Percentiles rank a stretch among this genome's conserved stretches.
phyloP scores from a whole-genome alignment of 2,113 vertebrate species.

The Pygathrix nemaeus region DNA sequence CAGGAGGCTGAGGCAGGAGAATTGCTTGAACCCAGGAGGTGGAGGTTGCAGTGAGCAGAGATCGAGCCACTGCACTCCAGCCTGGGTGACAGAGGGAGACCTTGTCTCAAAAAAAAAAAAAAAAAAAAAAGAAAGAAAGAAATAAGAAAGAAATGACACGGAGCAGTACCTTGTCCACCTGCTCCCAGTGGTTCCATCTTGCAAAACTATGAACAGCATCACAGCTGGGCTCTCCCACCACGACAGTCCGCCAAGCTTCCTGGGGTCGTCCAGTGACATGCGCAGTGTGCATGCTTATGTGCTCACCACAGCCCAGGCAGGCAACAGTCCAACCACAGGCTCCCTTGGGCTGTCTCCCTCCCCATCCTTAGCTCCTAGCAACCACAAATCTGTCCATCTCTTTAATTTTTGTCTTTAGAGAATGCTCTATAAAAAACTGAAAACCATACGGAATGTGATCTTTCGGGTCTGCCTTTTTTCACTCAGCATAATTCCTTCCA shows the following conservation, averaged over 20 bases:
- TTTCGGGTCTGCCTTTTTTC: background rate
- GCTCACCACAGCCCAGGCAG: background rate
- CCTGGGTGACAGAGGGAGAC: no score
- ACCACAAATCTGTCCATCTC: background rate
- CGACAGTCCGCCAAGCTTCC: background rate
- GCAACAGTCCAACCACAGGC: no score
- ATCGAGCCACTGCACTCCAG: no score
- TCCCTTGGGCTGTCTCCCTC: background rate
- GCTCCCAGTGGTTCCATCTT: background rate
- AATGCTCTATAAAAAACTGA: background rate
- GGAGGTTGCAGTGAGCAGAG: no score
- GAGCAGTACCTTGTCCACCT: background rate
- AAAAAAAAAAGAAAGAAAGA: no score
- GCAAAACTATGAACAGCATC: background rate
- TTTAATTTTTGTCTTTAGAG: background rate
- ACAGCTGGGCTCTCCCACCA: background rate
- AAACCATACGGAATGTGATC: background rate
- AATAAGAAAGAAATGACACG: background rate
- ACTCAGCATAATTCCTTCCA: background rate
- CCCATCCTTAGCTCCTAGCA: background rate
- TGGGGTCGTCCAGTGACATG: accelerated
- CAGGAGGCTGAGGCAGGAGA: no score
- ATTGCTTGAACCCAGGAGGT: no score
- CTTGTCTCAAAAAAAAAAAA: no score
- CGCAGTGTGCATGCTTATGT: background rate